Conservation (phyloP, 1,140 invertebrate species). For the Trichonephila inaurata region DNA sequence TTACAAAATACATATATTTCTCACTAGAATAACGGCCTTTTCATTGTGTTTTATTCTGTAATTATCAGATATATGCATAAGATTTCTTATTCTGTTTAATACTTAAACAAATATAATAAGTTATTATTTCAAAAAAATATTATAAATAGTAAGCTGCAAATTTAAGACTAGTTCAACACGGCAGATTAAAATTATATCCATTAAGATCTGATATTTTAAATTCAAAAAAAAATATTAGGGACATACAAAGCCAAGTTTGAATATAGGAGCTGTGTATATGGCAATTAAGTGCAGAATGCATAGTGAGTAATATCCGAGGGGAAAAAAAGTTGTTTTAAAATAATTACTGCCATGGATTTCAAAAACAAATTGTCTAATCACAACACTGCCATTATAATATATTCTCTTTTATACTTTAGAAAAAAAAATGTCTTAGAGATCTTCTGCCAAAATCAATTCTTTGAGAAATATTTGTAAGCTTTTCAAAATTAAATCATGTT, state of each 20-base stretch:
- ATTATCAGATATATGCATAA: too few species aligned
- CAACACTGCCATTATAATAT: slow-evolving; percentile 35
- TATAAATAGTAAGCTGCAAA: not conserved
- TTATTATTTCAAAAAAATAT: not conserved
- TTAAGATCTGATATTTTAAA: not conserved
- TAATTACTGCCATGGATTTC: slow-evolving; percentile 10
- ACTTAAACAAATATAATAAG: too few species aligned
- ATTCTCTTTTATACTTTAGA: slow-evolving; percentile 37
- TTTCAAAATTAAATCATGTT: not conserved
- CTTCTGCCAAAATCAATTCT: slow-evolving; percentile 7
- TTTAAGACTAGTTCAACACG: not conserved
- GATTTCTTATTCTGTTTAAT: too few species aligned
- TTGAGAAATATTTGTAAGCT: not conserved
- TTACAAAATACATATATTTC: too few species aligned
- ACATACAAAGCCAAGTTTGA: not conserved
- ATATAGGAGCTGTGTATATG: not conserved
- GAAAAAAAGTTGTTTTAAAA: not conserved
- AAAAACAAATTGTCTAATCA: slow-evolving; percentile 24
- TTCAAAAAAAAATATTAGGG: not conserved
- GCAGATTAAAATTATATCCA: not conserved
- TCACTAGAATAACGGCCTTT: too few species aligned
- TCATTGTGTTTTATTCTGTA: too few species aligned
- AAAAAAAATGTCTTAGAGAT: not conserved
- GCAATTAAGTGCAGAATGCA: not conserved
- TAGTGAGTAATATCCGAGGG: not conserved